A percentile compares a stretch with the other conserved stretches of the same genome.
phyloP scores from a whole-genome alignment of 2,888 invertebrate genomes.

The Galerucella pusilla region DNA sequence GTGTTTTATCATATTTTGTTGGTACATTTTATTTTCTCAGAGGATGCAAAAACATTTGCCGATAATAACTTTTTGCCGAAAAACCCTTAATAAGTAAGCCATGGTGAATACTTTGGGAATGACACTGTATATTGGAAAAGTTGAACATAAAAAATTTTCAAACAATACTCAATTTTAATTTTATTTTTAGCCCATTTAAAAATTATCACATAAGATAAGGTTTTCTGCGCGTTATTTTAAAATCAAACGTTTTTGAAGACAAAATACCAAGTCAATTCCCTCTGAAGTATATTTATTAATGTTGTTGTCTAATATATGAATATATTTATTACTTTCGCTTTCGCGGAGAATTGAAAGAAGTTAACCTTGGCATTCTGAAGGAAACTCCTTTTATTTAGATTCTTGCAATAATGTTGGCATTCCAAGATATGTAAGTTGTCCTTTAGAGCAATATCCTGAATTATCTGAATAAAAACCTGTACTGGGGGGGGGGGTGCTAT shows the following conservation, averaged over 20 bases:
- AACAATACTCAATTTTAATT: too few species aligned
- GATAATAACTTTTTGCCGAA: too few species aligned
- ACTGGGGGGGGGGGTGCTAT: background rate
- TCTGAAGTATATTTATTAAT: conserved; percentile 10
- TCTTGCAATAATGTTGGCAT: conserved; percentile 35
- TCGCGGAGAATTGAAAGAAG: conserved; percentile 41
- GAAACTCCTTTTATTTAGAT: conserved; percentile 34
- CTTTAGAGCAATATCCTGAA: conserved; percentile 5
- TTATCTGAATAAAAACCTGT: background rate
- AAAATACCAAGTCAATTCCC: background rate
- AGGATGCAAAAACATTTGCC: too few species aligned
- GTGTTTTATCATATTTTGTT: too few species aligned
- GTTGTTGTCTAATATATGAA: conserved; percentile 15
- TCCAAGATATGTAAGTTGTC: conserved; percentile 26
- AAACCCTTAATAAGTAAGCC: too few species aligned
- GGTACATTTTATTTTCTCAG: too few species aligned
- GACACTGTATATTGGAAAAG: too few species aligned
- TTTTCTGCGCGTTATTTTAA: background rate
- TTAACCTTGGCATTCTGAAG: conserved; percentile 51
- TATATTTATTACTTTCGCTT: conserved; percentile 40
- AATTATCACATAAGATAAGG: background rate
- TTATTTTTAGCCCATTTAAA: background rate
- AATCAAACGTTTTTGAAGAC: background rate
- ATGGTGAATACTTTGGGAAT: too few species aligned
- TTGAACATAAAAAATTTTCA: too few species aligned